Conservation (phyloP, 1,140 invertebrate species). For the Drosophila sp. region DNA sequence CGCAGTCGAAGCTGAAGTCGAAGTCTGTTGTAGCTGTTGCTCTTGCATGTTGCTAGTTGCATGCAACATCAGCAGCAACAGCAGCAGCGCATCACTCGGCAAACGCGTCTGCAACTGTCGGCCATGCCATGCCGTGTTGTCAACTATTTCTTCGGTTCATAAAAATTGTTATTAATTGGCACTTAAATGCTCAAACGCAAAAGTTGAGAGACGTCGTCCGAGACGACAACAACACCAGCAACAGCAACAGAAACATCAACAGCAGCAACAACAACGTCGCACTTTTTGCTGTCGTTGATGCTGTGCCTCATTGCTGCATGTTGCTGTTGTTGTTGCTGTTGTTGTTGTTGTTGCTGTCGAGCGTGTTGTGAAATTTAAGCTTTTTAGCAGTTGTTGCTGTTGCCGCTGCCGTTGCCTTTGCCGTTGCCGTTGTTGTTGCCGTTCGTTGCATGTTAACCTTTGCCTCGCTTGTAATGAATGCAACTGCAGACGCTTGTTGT, state of each 20-base stretch:
- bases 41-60: slow-evolving; percentile 78
- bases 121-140: slow-evolving; percentile 80
- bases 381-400: slow-evolving; percentile 77
- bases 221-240: slow-evolving; percentile 42
- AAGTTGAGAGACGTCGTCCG: slow-evolving; percentile 73
- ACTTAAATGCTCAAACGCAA: slow-evolving; percentile 84
- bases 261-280: slow-evolving; percentile 36
- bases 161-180: slow-evolving; percentile 85
- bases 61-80: slow-evolving; percentile 61
- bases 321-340: slow-evolving; percentile 29
- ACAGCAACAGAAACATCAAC: slow-evolving; percentile 28
- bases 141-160: slow-evolving; percentile 85
- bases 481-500: slow-evolving; percentile 56
- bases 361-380: slow-evolving; percentile 83
- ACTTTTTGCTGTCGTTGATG: slow-evolving; percentile 50
- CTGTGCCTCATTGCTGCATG: slow-evolving; percentile 37
- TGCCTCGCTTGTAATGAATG: slow-evolving; percentile 81
- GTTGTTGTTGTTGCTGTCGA: slow-evolving; percentile 56
- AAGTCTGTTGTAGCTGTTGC: slow-evolving; percentile 11
- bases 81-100: slow-evolving; percentile 45
- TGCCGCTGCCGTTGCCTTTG: slow-evolving; percentile 47
- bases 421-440: slow-evolving; percentile 52
- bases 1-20: slow-evolving; percentile 17
- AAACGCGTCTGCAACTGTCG: slow-evolving; percentile 41
- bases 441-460: slow-evolving; percentile 82